Conservation (phyloP, 1,140 invertebrate species). For the Pseudomyrmex pallidus region DNA sequence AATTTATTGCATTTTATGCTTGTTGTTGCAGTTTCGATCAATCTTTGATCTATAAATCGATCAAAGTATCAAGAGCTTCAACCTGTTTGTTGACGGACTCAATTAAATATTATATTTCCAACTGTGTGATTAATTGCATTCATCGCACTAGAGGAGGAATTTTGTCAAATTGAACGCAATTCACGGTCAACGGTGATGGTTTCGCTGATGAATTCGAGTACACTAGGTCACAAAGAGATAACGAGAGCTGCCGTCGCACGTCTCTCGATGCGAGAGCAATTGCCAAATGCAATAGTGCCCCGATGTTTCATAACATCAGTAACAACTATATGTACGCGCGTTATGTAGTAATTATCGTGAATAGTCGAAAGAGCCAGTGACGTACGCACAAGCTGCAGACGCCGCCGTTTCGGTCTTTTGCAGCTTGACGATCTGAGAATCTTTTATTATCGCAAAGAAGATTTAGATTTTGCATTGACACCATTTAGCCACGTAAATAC, state of each 20-base stretch:
- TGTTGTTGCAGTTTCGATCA: too few relatives aligned
- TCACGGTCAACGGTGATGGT: conserved; percentile 22
- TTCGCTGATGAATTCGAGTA: conserved; percentile 42
- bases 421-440: background rate
- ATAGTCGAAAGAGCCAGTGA: conserved; percentile 14
- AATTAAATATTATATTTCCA: background rate
- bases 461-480: conserved; percentile 12
- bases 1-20: too few relatives aligned
- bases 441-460: background rate
- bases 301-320: conserved; percentile 60
- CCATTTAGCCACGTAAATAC: background rate
- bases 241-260: background rate
- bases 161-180: background rate
- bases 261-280: conserved; percentile 54
- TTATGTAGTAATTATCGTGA: conserved; percentile 49
- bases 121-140: background rate
- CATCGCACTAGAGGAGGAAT: background rate
- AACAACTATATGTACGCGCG: background rate
- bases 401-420: conserved; percentile 1
- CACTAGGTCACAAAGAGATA: conserved; percentile 39
- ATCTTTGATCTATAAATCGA: too few relatives aligned
- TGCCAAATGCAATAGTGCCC: conserved; percentile 66
- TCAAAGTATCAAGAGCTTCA: too few relatives aligned
- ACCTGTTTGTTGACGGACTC: background rate
- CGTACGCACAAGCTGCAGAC: conserved; percentile 1